Percentiles rank a stretch among this genome's conserved stretches.
phyloP scores from a whole-genome alignment of 1,140 invertebrate genomes.

The Magallana ariakensis region DNA sequence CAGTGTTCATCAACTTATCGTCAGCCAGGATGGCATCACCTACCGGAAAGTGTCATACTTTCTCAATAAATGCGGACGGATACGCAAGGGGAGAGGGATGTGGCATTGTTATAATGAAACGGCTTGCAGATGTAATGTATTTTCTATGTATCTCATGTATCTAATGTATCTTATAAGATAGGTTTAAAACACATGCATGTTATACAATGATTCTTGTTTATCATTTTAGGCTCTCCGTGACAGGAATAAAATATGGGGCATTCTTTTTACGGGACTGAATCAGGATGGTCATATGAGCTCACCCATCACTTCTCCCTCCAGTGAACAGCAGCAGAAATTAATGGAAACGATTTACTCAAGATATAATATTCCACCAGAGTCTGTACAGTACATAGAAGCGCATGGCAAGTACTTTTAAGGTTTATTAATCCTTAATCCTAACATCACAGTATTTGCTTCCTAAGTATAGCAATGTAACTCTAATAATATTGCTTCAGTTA shows the following conservation, averaged over 20 bases:
- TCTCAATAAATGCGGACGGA: slow-evolving; percentile 47
- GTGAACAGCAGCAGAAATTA: slow-evolving; percentile 51
- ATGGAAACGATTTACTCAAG: slow-evolving; percentile 44
- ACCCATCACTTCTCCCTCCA: slow-evolving; percentile 64
- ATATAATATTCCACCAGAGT: slow-evolving; percentile 26
- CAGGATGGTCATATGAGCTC: slow-evolving; percentile 62
- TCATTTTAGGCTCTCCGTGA: slow-evolving; percentile 52
- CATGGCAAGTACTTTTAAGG: slow-evolving; percentile 54
- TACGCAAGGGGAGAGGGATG: slow-evolving; percentile 57
- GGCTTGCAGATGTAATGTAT: slow-evolving; percentile 50
- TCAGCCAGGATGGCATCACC: slow-evolving; percentile 46
- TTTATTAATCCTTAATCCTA: too few relatives aligned
- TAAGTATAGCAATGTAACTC: too few relatives aligned
- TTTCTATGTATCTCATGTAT: too few relatives aligned
- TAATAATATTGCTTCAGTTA: too few relatives aligned
- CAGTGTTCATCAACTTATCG: slow-evolving; percentile 28
- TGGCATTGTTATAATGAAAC: slow-evolving; percentile 54
- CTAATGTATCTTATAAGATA: too few relatives aligned
- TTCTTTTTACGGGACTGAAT: slow-evolving; percentile 57
- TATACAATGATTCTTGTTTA: too few relatives aligned
- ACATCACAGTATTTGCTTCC: too few relatives aligned
- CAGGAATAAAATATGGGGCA: slow-evolving; percentile 61
- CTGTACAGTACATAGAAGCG: slow-evolving; percentile 60
- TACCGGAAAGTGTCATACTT: slow-evolving; percentile 45
- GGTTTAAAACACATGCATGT: too few relatives aligned